Conservation (phyloP, 2,113 vertebrate genomes). For the Solenodon paradoxus region DNA sequence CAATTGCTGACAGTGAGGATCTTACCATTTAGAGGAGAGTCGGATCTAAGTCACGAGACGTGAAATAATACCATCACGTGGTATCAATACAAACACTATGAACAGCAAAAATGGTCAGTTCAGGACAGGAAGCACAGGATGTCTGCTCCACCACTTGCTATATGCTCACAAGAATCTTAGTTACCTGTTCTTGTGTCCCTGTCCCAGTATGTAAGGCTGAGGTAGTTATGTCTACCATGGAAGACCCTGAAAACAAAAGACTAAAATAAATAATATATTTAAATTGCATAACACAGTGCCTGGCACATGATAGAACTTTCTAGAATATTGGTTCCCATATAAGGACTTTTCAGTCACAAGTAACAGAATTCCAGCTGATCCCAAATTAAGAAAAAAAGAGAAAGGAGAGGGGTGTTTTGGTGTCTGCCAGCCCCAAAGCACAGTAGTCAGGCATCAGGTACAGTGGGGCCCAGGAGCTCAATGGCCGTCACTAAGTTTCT, state of each 20-base stretch:
- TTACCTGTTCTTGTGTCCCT: neutral
- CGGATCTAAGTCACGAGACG: neutral
- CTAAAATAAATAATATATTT: neutral
- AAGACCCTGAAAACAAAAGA: neutral
- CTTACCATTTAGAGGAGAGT: neutral
- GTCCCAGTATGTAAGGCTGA: neutral
- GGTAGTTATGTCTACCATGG: neutral
- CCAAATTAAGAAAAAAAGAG: neutral
- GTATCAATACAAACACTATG: neutral
- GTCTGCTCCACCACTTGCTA: neutral
- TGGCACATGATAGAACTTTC: neutral
- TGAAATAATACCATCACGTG: neutral
- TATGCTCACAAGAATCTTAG: neutral
- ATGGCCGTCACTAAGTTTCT: neutral
- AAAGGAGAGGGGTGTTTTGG: neutral
- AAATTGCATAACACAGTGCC: neutral
- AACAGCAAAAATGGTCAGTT: neutral
- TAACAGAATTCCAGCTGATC: neutral
- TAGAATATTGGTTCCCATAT: neutral
- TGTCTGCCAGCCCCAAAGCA: neutral
- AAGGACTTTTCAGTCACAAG: neutral
- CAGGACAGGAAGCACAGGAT: neutral
- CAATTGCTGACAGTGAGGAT: neutral
- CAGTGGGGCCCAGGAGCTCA: neutral
- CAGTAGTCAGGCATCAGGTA: neutral